Percentiles rank a stretch among this genome's conserved stretches.
These are phyloP conservation scores for Melanocharis versteri DNA, from an alignment of 2,113 vertebrate genomes.

Conservation along the genomic window DNA sequence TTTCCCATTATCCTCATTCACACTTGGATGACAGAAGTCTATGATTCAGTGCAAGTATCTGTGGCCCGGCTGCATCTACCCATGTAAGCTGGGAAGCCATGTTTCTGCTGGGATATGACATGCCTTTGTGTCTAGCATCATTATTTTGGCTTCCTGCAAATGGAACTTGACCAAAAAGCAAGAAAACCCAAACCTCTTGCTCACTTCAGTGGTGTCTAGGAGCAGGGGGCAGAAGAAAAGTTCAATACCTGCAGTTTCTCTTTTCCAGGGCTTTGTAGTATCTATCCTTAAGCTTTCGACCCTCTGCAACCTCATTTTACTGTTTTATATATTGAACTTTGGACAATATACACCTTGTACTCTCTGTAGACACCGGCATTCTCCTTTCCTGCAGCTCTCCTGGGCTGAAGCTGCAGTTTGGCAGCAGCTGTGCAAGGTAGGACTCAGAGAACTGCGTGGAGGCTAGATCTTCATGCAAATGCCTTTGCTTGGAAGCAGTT, in stretches of 20 bases:
- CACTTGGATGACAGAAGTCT: constrained; percentile 4
- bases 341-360: background rate
- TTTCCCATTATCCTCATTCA: background rate
- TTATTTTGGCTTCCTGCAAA: constrained; percentile 6
- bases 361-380: background rate
- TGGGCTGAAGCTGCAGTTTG: background rate
- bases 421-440: background rate
- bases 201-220: background rate
- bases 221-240: background rate
- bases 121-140: background rate
- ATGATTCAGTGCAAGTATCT: background rate
- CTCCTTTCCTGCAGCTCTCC: background rate
- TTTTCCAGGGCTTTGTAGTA: background rate
- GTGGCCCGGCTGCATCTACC: background rate
- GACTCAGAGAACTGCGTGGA: background rate
- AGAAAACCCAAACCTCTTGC: background rate
- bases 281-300: background rate
- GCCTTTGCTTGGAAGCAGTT: background rate
- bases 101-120: background rate
- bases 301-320: background rate
- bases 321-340: background rate
- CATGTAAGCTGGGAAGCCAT: background rate
- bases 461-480: background rate
- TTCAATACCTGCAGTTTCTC: background rate
- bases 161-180: background rate